Conservation (phyloP, 2,797 vertebrate genomes). For the Natrix natrix region DNA sequence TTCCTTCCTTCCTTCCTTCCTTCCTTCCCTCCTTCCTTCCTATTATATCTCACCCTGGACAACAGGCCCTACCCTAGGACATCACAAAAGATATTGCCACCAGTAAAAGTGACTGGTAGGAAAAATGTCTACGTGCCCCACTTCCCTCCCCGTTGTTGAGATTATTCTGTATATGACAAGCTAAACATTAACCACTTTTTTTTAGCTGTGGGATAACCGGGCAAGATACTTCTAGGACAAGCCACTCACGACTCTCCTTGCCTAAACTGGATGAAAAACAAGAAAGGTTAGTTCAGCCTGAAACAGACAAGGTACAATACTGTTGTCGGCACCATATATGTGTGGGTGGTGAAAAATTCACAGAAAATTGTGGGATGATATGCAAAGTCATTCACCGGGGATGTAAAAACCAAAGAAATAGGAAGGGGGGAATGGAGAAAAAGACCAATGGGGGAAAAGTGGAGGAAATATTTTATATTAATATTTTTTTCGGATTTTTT, state of each 20-base stretch:
- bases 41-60: not conserved
- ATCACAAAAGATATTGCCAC: not conserved
- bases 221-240: not conserved
- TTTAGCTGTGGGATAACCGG: not conserved
- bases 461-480: not conserved
- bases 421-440: not conserved
- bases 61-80: not conserved
- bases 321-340: not conserved
- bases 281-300: not conserved
- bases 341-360: not conserved
- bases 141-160: not conserved
- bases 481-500: not conserved
- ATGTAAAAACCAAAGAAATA: not conserved
- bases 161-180: not conserved
- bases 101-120: not conserved
- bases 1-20: not conserved
- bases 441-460: not conserved
- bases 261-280: not conserved
- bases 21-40: not conserved
- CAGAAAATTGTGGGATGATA: not conserved
- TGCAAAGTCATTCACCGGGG: not conserved
- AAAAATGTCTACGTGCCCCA: not conserved
- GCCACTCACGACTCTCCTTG: not conserved
- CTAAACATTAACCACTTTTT: not conserved
- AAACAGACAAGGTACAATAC: not conserved